These are phyloP conservation scores for Leptobrachium leishanense DNA, from an alignment of 2,113 vertebrate species.

Conservation along the genomic window DNA sequence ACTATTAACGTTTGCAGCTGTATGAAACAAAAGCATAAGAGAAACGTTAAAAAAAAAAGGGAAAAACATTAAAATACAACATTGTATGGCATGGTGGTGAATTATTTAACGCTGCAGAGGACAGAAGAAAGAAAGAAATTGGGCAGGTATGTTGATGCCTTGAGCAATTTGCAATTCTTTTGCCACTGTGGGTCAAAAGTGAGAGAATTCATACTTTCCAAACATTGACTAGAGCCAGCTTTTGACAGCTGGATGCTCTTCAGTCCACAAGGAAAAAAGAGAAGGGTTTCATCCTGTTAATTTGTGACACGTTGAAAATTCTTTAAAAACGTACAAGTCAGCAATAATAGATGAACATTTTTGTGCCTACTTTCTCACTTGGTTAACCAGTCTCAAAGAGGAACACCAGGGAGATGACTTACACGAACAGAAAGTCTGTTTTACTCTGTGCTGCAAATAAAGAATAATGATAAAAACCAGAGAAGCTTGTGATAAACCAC, in stretches of 20 bases:
- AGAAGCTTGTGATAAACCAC: conserved; percentile 3
- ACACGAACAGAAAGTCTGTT: conserved; percentile 23
- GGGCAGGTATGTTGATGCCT: conserved; percentile 17
- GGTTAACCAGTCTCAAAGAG: conserved; percentile 21
- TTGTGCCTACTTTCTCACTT: conserved; percentile 20
- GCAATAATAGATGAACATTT: conserved; percentile 1
- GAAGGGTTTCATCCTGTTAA: conserved; percentile 35
- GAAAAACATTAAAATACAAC: conserved; percentile 12
- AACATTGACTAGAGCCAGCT: background rate
- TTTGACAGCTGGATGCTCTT: conserved; percentile 36
- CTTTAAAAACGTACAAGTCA: conserved; percentile 25
- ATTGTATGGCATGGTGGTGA: background rate
- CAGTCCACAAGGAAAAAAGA: conserved; percentile 17
- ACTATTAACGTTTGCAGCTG: background rate
- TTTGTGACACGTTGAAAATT: conserved; percentile 34
- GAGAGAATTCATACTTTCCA: conserved; percentile 15
- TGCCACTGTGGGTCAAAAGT: conserved; percentile 28
- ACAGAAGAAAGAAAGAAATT: conserved; percentile 5
- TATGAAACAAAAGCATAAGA: background rate
- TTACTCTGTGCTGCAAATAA: conserved; percentile 10
- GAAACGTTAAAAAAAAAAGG: conserved; percentile 3
- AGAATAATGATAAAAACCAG: background rate
- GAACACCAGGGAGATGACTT: conserved; percentile 24
- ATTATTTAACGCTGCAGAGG: conserved; percentile 8
- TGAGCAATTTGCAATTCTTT: conserved; percentile 35